These are phyloP conservation scores for Eristalis intricaria DNA, from an alignment of 2,888 invertebrate genomes.

Conservation along the genomic window DNA sequence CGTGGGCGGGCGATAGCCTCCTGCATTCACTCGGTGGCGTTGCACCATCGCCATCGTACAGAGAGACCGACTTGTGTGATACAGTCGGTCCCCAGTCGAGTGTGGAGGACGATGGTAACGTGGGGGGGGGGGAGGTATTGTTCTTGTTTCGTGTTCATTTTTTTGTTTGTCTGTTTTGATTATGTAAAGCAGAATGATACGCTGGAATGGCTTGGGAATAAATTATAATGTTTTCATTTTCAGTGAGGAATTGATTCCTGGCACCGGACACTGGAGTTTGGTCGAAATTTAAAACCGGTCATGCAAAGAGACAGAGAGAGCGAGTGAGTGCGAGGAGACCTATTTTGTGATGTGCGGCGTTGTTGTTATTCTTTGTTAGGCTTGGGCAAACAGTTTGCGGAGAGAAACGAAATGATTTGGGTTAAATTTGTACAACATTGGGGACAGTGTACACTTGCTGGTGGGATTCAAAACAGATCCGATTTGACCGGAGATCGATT, in stretches of 20 bases:
- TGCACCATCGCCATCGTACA: too few relatives aligned
- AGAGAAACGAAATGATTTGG: background rate
- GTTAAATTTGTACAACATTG: background rate
- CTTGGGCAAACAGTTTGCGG: background rate
- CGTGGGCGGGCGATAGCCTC: background rate
- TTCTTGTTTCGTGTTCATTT: background rate
- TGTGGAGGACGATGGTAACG: background rate
- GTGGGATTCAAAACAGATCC: background rate
- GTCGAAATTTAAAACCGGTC: background rate
- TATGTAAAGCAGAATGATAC: constrained; percentile 40
- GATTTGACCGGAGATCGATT: background rate
- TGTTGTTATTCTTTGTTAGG: background rate
- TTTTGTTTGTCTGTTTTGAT: constrained; percentile 16
- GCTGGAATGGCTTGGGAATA: constrained; percentile 28
- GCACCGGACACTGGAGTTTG: background rate
- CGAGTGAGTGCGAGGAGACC: background rate
- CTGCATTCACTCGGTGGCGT: background rate
- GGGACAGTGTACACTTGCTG: background rate
- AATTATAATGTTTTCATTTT: constrained; percentile 37
- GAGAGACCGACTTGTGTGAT: background rate
- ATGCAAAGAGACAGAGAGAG: background rate
- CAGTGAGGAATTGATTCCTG: background rate
- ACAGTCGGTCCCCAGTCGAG: background rate
- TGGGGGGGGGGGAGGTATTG: background rate
- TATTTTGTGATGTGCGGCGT: background rate